Evolutionary conservation across 2,797 vertebrate species (phyloP).

Genomic region (Lepilemur ruficaudatus): DNA sequence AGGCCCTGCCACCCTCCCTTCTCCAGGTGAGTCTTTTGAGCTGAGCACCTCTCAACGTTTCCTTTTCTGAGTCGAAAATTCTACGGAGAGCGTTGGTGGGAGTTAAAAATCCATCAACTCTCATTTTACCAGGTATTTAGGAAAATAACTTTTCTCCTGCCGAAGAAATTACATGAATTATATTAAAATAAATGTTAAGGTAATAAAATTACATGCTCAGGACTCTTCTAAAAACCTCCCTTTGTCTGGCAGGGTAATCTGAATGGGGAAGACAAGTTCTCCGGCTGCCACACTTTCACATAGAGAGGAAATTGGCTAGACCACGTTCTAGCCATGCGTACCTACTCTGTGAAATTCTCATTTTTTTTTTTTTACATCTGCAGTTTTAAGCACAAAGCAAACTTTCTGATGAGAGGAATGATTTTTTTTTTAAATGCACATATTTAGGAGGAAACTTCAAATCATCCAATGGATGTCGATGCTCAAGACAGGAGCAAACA

Average conservation of each 20-base stretch:
- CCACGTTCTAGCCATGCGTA: not conserved
- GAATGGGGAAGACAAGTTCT: constrained; percentile 43
- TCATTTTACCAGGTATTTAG: constrained; percentile 69
- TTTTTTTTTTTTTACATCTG: not conserved
- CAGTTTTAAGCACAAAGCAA: constrained; percentile 37
- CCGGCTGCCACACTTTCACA: not conserved
- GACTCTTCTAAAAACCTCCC: constrained; percentile 59
- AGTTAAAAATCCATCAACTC: constrained; percentile 62
- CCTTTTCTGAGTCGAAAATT: constrained; percentile 59
- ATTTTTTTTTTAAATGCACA: not conserved
- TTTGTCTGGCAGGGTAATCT: constrained; percentile 67
- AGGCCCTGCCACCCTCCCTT: not conserved
- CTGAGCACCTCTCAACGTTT: not conserved
- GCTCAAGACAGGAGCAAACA: not conserved
- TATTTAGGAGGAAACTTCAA: constrained; percentile 16
- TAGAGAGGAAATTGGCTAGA: constrained; percentile 25
- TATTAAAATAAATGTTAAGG: constrained; percentile 66
- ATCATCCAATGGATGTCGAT: not conserved
- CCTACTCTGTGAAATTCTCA: not conserved
- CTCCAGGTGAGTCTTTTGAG: not conserved
- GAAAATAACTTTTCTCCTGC: constrained; percentile 67
- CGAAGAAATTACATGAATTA: constrained; percentile 78
- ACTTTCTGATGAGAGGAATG: not conserved
- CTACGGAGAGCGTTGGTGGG: not conserved
- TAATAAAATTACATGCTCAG: constrained; percentile 75